phyloP scores from a whole-genome alignment of 2,797 vertebrate species.

The Caiman crocodilus region DNA sequence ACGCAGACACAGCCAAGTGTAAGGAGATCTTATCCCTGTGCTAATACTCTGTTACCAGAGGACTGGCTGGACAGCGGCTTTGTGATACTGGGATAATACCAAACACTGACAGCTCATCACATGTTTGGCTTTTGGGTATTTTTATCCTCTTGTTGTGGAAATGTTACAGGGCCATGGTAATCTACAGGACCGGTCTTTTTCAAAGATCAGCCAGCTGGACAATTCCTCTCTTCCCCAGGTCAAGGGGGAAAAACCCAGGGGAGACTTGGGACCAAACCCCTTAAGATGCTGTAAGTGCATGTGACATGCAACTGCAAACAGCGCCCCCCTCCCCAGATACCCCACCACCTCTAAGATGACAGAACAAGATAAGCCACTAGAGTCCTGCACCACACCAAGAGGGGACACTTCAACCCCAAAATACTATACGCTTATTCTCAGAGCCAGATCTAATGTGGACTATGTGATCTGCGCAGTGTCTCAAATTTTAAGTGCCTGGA shows the following conservation, averaged over 20 bases:
- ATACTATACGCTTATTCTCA: not conserved
- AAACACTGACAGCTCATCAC: slow-evolving; percentile 71
- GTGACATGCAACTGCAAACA: no score
- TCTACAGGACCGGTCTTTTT: slow-evolving; percentile 26
- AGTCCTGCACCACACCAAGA: not conserved
- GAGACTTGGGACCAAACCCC: not conserved
- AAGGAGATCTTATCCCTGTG: slow-evolving; percentile 65
- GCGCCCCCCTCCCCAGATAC: not conserved
- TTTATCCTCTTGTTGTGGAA: slow-evolving; percentile 78
- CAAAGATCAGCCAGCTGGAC: not conserved
- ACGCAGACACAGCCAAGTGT: slow-evolving; percentile 51
- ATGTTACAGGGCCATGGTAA: slow-evolving; percentile 58
- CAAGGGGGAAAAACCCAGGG: not conserved
- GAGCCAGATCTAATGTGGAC: slow-evolving; percentile 9
- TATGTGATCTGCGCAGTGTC: not conserved
- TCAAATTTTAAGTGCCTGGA: not conserved
- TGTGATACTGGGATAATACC: slow-evolving; percentile 53
- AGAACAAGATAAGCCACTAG: not conserved
- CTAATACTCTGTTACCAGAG: slow-evolving; percentile 29
- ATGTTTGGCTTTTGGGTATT: slow-evolving; percentile 75
- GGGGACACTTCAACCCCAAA: not conserved
- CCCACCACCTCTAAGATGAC: not conserved
- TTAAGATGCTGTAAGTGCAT: not conserved
- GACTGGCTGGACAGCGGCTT: not conserved
- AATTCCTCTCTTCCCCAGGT: slow-evolving; percentile 13